These are phyloP conservation scores for Drosophila rubida DNA, from an alignment of 2,888 invertebrate species.

Conservation along the genomic window DNA sequence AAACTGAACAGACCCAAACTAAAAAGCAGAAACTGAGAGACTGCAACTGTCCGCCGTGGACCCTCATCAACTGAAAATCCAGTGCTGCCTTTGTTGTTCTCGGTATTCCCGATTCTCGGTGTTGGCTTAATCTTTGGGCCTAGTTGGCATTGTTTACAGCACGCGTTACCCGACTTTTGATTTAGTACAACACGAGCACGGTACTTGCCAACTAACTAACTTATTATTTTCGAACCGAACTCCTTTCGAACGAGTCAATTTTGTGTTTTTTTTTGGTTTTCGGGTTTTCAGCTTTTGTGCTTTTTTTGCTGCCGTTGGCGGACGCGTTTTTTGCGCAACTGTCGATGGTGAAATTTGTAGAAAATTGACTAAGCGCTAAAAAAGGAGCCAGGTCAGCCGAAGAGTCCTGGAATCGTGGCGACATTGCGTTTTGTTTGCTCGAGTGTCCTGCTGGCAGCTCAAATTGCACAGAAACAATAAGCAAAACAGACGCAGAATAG, in stretches of 20 bases:
- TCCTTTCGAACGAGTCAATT: slow-evolving; percentile 16
- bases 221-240: slow-evolving; percentile 16
- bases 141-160: slow-evolving; percentile 69
- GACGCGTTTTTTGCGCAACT: slow-evolving; percentile 76
- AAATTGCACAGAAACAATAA: slow-evolving; percentile 73
- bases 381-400: not conserved
- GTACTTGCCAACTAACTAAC: slow-evolving; percentile 31
- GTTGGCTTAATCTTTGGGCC: slow-evolving; percentile 54
- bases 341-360: slow-evolving; percentile 53
- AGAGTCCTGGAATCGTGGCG: slow-evolving; percentile 10
- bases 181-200: slow-evolving; percentile 22
- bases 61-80: slow-evolving; percentile 71
- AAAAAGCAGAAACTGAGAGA: slow-evolving; percentile 25
- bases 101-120: slow-evolving; percentile 12
- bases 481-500: slow-evolving; percentile 55
- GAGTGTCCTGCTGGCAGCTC: slow-evolving; percentile 70
- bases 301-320: slow-evolving; percentile 62
- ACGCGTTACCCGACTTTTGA: slow-evolving; percentile 62
- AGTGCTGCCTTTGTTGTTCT: slow-evolving; percentile 16
- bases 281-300: not conserved
- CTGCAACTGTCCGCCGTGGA: slow-evolving; percentile 40
- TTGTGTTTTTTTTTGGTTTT: not conserved
- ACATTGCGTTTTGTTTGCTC: slow-evolving; percentile 45
- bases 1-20: slow-evolving; percentile 5
- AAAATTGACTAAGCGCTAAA: slow-evolving; percentile 65